These are phyloP conservation scores for Hemicordylus capensis DNA, from an alignment of 2,113 vertebrate species.

Conservation along the genomic window DNA sequence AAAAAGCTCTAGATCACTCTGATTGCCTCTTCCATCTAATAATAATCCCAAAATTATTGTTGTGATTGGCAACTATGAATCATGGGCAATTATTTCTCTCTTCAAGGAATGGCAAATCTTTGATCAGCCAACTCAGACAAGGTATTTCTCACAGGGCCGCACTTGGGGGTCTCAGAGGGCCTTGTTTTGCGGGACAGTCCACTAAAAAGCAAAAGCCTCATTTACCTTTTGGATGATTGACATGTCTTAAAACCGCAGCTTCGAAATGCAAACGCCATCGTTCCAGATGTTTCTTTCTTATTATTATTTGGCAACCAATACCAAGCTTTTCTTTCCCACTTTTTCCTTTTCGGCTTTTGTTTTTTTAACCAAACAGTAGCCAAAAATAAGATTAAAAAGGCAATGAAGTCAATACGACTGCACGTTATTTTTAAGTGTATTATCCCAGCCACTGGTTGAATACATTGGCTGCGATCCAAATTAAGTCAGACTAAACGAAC, in stretches of 20 bases:
- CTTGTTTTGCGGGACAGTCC: neutral
- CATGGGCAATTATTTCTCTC: neutral
- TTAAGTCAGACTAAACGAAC: neutral
- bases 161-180: neutral
- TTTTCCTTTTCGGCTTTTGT: neutral
- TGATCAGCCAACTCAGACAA: neutral
- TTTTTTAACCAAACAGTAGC: neutral
- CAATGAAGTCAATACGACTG: neutral
- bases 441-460: neutral
- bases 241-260: neutral
- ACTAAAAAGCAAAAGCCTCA: neutral
- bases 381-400: neutral
- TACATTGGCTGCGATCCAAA: neutral
- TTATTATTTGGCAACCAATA: neutral
- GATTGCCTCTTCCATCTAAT: neutral
- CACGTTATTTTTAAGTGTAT: neutral
- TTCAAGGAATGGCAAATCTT: neutral
- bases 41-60: neutral
- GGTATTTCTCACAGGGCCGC: neutral
- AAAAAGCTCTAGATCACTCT: too few species aligned
- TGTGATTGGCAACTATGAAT: too few species aligned
- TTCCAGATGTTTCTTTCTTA: neutral
- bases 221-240: neutral
- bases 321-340: too few species aligned
- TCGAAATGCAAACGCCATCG: neutral